Evolutionary conservation across 2,888 invertebrate species (phyloP), one percentile per base, ranked within the genome.

Genomic region (Leptogaster cylindrica): DNA sequence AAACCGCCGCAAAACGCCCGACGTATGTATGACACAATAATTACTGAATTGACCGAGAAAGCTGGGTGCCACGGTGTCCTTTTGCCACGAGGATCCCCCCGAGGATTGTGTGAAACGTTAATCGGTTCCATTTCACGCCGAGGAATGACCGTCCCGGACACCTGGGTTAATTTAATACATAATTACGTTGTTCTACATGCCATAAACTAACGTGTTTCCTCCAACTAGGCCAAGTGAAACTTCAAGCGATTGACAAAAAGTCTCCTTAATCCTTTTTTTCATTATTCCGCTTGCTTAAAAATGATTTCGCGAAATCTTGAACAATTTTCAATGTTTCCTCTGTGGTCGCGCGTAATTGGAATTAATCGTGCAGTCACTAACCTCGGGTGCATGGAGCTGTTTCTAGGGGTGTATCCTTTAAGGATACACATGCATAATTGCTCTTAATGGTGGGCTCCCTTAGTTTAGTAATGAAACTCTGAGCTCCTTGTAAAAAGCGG

Each of bases 41-140:
- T 52, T 52, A 52, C 52, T 31, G 52, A 52, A 52, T 52, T 52
- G 52, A 52, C 52, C 52, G 52, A 31, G 31, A 51, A 52, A 31
- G 52, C 14, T 31, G 52, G 33, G 52, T 33, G 52, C 10, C 52
- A 52, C 52, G 16, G 4, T 2, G 20, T 8, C 14, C 10, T 23
- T 6, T 50, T 25, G 16, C 50, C 52, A 52, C 20, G 33, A 31
- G 33, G 46, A 52, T 33, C 33, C 52, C 52, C 52, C 8, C 31
- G 52, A 18, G 52, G 14, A 20, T 33, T 52, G 31, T 52, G 31
- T 7, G 16, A 16, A 31, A 18, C 16, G 33, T 31, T 52, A 52
- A 52, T 52, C 52, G 52, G 50, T 31, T 33, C 52, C 16, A 52
- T 12, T 52, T 52, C 31, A 31, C 16, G 27, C 18, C 23, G 46